Percentiles rank a stretch among this genome's conserved stretches.
These are phyloP conservation scores for Manacus vitellinus DNA, from an alignment of 2,113 vertebrate genomes.

Conservation along the genomic window DNA sequence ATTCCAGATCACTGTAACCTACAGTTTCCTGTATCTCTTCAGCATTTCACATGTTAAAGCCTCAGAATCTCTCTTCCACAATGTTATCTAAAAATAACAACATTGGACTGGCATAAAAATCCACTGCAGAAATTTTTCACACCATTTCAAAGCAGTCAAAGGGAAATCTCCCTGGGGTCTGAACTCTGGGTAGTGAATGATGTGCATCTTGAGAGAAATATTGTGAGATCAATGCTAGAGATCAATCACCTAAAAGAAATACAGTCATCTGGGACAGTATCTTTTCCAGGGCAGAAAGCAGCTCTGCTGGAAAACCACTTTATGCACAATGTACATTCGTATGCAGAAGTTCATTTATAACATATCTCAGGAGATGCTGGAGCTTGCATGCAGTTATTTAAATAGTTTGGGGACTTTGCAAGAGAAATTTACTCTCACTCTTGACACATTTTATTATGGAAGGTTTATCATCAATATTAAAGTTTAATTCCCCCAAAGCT, in stretches of 20 bases:
- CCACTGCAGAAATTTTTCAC: not conserved
- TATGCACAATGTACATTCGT: not conserved
- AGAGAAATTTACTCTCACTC: conserved; percentile 58
- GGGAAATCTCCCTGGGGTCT: not conserved
- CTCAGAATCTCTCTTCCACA: not conserved
- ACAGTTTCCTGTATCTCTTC: not conserved
- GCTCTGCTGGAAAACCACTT: not conserved
- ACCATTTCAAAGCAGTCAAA: not conserved
- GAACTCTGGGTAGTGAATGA: not conserved
- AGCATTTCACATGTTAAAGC: not conserved
- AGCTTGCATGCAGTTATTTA: conserved; percentile 33
- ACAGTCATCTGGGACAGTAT: conserved; percentile 3
- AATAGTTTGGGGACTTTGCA: conserved; percentile 45
- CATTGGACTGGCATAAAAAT: not conserved
- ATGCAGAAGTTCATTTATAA: not conserved
- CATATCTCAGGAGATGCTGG: conserved; percentile 1
- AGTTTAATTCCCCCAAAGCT: conserved; percentile 77
- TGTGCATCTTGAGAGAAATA: not conserved
- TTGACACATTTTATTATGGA: conserved; percentile 68
- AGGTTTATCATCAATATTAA: conserved; percentile 79
- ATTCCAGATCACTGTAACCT: not conserved
- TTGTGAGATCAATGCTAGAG: not conserved
- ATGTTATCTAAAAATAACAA: not conserved
- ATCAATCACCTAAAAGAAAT: conserved; percentile 48
- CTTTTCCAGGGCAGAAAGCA: conserved; percentile 7